Evolutionary conservation across 2,888 invertebrate genomes (phyloP).

Genomic region (Margaritifera margaritifera): DNA sequence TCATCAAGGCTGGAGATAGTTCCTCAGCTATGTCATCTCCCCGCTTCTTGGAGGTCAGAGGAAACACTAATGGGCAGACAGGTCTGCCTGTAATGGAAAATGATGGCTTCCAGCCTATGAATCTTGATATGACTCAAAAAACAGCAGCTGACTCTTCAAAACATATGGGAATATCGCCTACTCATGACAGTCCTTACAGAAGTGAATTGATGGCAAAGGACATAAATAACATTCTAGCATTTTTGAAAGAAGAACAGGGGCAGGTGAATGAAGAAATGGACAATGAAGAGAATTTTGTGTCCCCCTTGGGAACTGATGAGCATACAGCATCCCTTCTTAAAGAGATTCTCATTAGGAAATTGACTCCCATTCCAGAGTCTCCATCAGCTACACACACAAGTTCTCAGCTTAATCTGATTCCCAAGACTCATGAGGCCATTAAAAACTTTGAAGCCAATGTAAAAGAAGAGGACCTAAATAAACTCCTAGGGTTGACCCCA

Average conservation of each 20-base stretch:
- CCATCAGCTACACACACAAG: constrained; percentile 42
- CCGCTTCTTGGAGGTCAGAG: constrained; percentile 51
- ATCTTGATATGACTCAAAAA: constrained; percentile 56
- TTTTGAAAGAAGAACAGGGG: constrained; percentile 13
- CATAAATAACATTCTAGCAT: not conserved
- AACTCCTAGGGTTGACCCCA: constrained; percentile 41
- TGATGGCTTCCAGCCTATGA: constrained; percentile 61
- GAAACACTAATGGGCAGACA: constrained; percentile 11
- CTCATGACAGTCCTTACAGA: no score
- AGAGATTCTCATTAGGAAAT: constrained; percentile 46
- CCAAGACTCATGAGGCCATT: constrained; percentile 54
- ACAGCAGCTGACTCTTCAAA: constrained; percentile 6
- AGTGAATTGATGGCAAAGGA: constrained; percentile 23
- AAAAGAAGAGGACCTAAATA: constrained; percentile 48
- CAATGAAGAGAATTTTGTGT: constrained; percentile 23
- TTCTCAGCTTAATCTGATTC: constrained; percentile 26
- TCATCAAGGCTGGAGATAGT: constrained; percentile 24
- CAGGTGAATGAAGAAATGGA: constrained; percentile 27
- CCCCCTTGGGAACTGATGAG: constrained; percentile 20
- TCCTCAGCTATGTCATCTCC: constrained; percentile 42
- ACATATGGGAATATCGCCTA: no score
- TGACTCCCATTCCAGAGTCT: constrained; percentile 60
- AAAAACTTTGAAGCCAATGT: constrained; percentile 54
- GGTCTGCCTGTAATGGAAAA: constrained; percentile 41
- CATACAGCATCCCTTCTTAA: constrained; percentile 34